These are phyloP conservation scores for Alethe diademata DNA, from an alignment of 2,113 vertebrate species.

Conservation along the genomic window DNA sequence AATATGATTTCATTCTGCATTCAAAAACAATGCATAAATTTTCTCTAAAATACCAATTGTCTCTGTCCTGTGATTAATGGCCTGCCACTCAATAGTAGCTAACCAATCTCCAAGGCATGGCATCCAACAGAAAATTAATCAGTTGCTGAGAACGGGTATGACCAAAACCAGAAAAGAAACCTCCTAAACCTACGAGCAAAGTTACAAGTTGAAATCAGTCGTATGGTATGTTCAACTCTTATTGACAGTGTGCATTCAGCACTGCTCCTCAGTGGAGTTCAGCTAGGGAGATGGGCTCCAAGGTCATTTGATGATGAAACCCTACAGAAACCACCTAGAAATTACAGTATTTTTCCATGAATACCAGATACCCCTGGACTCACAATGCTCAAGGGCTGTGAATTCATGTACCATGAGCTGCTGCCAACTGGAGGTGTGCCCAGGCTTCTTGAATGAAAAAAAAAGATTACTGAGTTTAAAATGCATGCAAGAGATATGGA, in stretches of 20 bases:
- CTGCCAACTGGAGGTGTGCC: background rate
- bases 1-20: background rate
- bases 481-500: rapidly evolving
- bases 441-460: background rate
- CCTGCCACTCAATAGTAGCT: constrained; percentile 16
- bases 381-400: background rate
- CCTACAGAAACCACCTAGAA: background rate
- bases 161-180: background rate
- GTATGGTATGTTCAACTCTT: background rate
- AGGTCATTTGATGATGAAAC: background rate
- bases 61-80: constrained; percentile 52
- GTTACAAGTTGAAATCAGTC: background rate
- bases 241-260: background rate
- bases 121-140: background rate
- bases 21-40: background rate
- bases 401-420: background rate
- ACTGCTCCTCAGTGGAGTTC: background rate
- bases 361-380: background rate
- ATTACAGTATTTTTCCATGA: background rate
- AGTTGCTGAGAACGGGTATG: background rate
- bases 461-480: background rate
- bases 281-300: background rate
- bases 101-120: background rate
- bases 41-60: background rate
- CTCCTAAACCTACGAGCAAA: background rate